These are phyloP conservation scores for Hanleya hanleyi DNA, from an alignment of 2,888 invertebrate genomes.

Conservation along the genomic window DNA sequence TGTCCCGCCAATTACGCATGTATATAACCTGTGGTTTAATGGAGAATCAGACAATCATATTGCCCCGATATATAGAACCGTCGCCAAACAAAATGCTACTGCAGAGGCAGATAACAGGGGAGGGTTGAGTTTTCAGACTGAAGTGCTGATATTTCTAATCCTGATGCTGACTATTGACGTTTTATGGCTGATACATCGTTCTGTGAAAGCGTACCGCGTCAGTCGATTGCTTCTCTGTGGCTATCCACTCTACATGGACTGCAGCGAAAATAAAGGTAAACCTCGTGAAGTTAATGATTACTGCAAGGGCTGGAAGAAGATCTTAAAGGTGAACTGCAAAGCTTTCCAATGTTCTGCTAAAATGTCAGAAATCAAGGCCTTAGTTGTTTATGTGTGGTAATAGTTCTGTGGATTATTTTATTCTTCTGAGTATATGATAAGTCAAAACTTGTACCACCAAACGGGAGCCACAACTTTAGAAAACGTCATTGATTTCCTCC, in stretches of 20 bases:
- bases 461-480: too few species aligned
- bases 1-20: slow-evolving; percentile 18
- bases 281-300: too few species aligned
- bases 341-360: too few species aligned
- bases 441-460: too few species aligned
- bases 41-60: neutral
- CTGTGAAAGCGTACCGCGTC: slow-evolving; percentile 65
- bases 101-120: neutral
- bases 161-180: slow-evolving; percentile 63
- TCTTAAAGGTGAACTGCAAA: too few species aligned
- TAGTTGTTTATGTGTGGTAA: too few species aligned
- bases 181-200: slow-evolving; percentile 66
- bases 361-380: too few species aligned
- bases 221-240: slow-evolving; percentile 67
- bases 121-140: neutral
- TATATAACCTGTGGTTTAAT: slow-evolving; percentile 43
- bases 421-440: too few species aligned
- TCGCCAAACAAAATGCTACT: neutral
- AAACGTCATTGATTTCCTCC: too few species aligned
- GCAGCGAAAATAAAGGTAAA: slow-evolving; percentile 58
- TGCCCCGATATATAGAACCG: neutral
- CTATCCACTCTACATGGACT: slow-evolving; percentile 68
- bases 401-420: too few species aligned
- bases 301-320: too few species aligned
- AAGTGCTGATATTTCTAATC: slow-evolving; percentile 42